Percentiles rank a stretch among this genome's conserved stretches.
Conservation (phyloP, 1,140 invertebrate genomes). For the Holotrichia oblita region DNA sequence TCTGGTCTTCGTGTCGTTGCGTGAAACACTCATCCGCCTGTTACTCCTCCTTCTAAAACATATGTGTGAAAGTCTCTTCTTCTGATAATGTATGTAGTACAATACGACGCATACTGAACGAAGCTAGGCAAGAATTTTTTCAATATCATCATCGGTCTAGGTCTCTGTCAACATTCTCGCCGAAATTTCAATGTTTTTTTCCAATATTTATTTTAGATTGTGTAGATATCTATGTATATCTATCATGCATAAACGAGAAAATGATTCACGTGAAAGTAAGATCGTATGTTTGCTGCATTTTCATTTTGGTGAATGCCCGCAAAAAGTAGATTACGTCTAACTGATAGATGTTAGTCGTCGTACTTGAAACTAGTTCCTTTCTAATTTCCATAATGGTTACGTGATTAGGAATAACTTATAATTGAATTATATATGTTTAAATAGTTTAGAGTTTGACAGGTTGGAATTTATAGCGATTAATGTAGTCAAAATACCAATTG, state of each 20-base stretch:
- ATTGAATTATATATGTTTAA: neutral
- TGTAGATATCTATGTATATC: no score
- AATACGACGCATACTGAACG: conserved; percentile 17
- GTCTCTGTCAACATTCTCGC: neutral
- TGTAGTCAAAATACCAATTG: no score
- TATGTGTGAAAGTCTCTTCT: conserved; percentile 32
- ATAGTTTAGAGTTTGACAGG: no score
- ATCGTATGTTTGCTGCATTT: neutral
- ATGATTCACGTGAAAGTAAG: no score
- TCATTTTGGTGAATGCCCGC: conserved; percentile 3
- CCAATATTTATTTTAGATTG: no score
- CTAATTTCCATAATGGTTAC: conserved; percentile 8
- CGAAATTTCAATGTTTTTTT: neutral
- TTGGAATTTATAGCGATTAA: no score
- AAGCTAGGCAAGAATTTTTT: conserved; percentile 1
- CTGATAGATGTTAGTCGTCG: neutral
- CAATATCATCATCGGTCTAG: neutral
- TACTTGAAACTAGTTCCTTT: neutral
- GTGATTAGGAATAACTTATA: conserved; percentile 1
- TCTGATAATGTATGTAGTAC: neutral
- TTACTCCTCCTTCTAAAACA: conserved; percentile 21
- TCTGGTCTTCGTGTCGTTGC: conserved; percentile 24
- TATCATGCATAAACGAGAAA: no score
- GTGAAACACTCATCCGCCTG: conserved; percentile 20
- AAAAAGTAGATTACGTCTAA: neutral